Evolutionary conservation across 2,888 invertebrate genomes (phyloP).

Genomic region (Perizoma affinitatum): DNA sequence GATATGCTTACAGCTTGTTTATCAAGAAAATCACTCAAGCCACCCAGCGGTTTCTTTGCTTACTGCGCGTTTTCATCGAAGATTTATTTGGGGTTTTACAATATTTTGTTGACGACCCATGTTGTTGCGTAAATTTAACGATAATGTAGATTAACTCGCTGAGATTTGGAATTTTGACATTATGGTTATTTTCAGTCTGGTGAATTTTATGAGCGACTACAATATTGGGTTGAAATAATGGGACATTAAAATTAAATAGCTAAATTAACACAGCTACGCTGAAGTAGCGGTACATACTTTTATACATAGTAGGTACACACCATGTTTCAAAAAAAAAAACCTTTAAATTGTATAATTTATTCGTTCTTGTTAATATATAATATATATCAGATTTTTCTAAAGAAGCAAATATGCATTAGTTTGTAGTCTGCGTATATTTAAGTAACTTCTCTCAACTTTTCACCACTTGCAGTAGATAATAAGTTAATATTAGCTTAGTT

Average conservation of each 20-base stretch:
- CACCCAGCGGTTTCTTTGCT: constrained; percentile 33
- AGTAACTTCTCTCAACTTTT: too few species aligned
- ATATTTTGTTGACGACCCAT: constrained; percentile 28
- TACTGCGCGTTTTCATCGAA: constrained; percentile 28
- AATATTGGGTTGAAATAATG: constrained; percentile 33
- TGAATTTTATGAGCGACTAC: constrained; percentile 32
- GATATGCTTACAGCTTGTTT: constrained; percentile 36
- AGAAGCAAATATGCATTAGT: too few species aligned
- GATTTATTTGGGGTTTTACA: constrained; percentile 33
- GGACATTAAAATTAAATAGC: not conserved
- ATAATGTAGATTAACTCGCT: constrained; percentile 32
- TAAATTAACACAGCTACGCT: not conserved
- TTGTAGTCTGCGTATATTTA: too few species aligned
- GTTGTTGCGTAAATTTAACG: constrained; percentile 28
- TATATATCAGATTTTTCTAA: too few species aligned
- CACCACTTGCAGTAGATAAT: too few species aligned
- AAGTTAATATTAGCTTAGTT: too few species aligned
- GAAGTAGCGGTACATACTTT: not conserved
- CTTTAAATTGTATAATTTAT: too few species aligned
- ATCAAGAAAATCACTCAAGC: constrained; percentile 26
- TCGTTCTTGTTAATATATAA: too few species aligned
- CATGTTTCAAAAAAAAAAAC: too few species aligned
- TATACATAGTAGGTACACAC: too few species aligned
- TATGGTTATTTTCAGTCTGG: constrained; percentile 27
- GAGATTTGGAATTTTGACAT: constrained; percentile 29